Evolutionary conservation across 2,888 invertebrate species (phyloP), one percentile per base, ranked within the genome.

Genomic region (Dascillus cervinus): DNA sequence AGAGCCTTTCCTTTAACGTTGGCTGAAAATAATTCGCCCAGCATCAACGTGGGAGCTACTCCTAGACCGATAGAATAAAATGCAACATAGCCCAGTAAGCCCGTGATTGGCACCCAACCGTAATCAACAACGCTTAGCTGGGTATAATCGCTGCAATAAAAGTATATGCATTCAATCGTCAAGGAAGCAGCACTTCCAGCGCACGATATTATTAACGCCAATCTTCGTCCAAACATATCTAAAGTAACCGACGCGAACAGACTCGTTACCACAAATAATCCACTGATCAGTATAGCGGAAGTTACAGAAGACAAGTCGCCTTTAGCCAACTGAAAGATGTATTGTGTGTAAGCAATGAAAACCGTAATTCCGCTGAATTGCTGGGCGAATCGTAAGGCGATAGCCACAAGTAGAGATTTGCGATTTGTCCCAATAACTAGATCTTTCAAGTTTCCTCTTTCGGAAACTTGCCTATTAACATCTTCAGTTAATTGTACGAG

Each of bases 91-190:
- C 45, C 5, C 1, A 57, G 34, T 48, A 61, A 46, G n/a, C 55
- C 54, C 3, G 45, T 44, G 3, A 60, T 20, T 3, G 61, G 61
- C 29, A 61, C 36, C 58, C 57, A 60, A 3, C 44, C 41, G 1
- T 52, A 12, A 3, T 12, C 9, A 3, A 40, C 31, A 3, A 53
- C 14, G 41, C 56, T 50, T 3, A 49, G 19, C 9, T 40, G 31
- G 3, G 39, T 24, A 10, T 43, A 22, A 15, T 42, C 32, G 29
- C 48, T 43, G 2, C 56, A 11, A 15, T 45, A 50, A 35, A 57
- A 56, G 35, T 53, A 58, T 10, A 46, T 33, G 1, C 49, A 36
- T 40, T 47, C 48, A 2, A 35, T 31, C 6, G 44, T 3, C 4
- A 37, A 32, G n/a, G 43, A 29, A 4, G 52, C 11, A 8, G 42